phyloP scores from a whole-genome alignment of 2,113 vertebrate species.

The Ondatra zibethicus region DNA sequence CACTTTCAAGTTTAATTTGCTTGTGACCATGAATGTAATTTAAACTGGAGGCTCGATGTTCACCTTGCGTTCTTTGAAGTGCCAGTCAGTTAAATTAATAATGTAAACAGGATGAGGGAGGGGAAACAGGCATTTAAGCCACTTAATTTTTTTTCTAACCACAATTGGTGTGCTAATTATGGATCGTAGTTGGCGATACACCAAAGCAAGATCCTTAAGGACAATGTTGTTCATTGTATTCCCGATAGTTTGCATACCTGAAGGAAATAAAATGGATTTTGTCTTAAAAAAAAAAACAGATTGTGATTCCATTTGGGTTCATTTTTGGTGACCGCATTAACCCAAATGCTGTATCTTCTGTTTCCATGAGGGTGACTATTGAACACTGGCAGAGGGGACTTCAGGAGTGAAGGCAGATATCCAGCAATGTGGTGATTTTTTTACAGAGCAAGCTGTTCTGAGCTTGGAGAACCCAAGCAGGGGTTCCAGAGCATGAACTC shows the following conservation, averaged over 20 bases:
- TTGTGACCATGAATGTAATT: constrained; percentile 26
- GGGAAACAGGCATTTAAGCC: constrained; percentile 6
- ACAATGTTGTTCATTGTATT: constrained; percentile 18
- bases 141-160: constrained; percentile 55
- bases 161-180: constrained; percentile 44
- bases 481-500: background rate
- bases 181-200: constrained; percentile 12
- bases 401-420: background rate
- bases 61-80: constrained; percentile 56
- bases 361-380: background rate
- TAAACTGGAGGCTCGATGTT: constrained; percentile 24
- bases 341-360: background rate
- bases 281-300: constrained; percentile 29
- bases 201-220: constrained; percentile 61
- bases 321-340: background rate
- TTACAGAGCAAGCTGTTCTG: background rate
- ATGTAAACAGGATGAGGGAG: constrained; percentile 41
- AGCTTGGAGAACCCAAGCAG: background rate
- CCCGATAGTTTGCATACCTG: constrained; percentile 11
- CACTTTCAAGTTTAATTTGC: background rate
- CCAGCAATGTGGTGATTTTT: background rate
- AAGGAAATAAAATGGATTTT: constrained; percentile 45
- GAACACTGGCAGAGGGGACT: background rate
- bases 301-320: background rate
- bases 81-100: constrained; percentile 60